These are phyloP conservation scores for Odontomachus brunneus DNA, from an alignment of 1,140 invertebrate species.

Conservation along the genomic window DNA sequence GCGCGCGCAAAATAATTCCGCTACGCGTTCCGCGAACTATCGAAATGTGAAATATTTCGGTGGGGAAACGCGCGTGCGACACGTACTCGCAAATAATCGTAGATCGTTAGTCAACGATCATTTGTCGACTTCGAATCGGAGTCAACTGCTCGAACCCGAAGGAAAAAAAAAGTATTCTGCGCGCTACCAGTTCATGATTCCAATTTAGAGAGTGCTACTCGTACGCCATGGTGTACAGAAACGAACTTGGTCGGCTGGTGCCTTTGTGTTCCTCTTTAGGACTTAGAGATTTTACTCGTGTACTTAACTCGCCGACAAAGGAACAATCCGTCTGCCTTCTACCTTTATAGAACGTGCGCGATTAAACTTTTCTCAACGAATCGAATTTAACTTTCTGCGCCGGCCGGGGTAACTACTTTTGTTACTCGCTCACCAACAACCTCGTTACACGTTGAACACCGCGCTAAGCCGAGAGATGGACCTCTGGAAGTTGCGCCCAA, in stretches of 20 bases:
- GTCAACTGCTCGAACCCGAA: too few species aligned
- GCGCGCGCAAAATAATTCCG: too few species aligned
- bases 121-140: too few species aligned
- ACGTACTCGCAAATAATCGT: too few species aligned
- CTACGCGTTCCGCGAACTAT: too few species aligned
- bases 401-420: conserved; percentile 80
- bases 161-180: too few species aligned
- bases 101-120: too few species aligned
- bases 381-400: conserved; percentile 83
- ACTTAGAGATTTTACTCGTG: conserved; percentile 72
- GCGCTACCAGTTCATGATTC: conserved; percentile 1
- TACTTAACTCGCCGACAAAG: conserved; percentile 66
- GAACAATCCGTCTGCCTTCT: conserved; percentile 73
- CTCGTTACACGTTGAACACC: conserved; percentile 75
- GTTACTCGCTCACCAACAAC: conserved; percentile 76
- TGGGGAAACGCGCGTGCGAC: too few species aligned
- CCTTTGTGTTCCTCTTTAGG: conserved; percentile 66
- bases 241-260: conserved; percentile 50
- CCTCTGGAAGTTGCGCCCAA: conserved; percentile 63
- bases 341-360: conserved; percentile 77
- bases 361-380: conserved; percentile 82
- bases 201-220: conserved; percentile 27
- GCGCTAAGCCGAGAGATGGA: conserved; percentile 54
- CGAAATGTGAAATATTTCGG: too few species aligned
- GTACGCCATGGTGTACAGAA: conserved; percentile 6